These are phyloP conservation scores for Myripristis jacobus DNA, from an alignment of 2,797 vertebrate species.

Conservation along the genomic window DNA sequence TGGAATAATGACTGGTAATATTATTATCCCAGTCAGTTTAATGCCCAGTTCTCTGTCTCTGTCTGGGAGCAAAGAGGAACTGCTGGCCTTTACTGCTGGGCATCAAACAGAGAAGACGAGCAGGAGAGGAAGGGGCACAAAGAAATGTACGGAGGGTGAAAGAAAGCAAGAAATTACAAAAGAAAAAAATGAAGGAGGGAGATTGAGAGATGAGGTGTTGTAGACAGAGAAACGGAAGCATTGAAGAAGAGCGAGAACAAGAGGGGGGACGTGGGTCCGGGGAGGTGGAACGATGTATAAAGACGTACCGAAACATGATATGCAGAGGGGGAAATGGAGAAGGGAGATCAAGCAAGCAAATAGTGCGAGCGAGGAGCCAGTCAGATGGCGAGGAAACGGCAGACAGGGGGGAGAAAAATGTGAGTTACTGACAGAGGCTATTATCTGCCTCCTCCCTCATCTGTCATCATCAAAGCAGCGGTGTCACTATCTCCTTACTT, in stretches of 20 bases:
- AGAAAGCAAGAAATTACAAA: not conserved
- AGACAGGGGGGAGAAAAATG: constrained; percentile 4
- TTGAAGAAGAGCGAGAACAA: not conserved
- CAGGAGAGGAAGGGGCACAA: not conserved
- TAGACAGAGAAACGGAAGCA: not conserved
- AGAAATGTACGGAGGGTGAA: not conserved
- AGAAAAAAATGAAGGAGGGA: not conserved
- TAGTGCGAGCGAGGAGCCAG: constrained; percentile 30
- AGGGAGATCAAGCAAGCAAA: constrained; percentile 44
- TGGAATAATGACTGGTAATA: constrained; percentile 62
- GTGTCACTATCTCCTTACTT: constrained; percentile 59
- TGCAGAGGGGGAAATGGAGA: constrained; percentile 18
- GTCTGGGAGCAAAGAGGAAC: constrained; percentile 26
- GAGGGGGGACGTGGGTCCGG: not conserved
- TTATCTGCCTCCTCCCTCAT: constrained; percentile 63
- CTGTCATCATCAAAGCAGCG: constrained; percentile 61
- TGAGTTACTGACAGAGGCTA: constrained; percentile 58
- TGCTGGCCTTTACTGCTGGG: constrained; percentile 16
- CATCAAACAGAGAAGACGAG: constrained; percentile 14
- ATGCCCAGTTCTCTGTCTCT: constrained; percentile 33
- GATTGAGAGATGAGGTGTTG: not conserved
- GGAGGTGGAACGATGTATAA: constrained; percentile 17
- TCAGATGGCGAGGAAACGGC: constrained; percentile 27
- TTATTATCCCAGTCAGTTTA: constrained; percentile 63
- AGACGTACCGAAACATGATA: constrained; percentile 40